Evolutionary conservation across 2,888 invertebrate genomes (phyloP).

Genomic region (Tetheella fluctuosa): DNA sequence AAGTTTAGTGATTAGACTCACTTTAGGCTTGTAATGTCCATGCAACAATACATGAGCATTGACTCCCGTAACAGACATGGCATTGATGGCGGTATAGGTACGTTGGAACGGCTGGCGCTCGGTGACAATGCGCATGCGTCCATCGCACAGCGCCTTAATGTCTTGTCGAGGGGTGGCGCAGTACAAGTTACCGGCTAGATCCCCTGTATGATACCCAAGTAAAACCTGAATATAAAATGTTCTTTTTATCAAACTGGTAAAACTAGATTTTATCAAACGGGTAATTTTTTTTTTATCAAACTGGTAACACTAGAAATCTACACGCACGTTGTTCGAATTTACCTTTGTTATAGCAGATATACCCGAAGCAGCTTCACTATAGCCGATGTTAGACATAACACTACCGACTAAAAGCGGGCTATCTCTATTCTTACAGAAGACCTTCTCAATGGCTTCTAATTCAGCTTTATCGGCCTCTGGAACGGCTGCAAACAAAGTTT

Average conservation of each 20-base stretch:
- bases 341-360: constrained; percentile 85
- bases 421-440: constrained; percentile 81
- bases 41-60: constrained; percentile 58
- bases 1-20: constrained; percentile 22
- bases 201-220: constrained; percentile 86
- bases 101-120: constrained; percentile 83
- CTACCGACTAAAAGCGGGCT: constrained; percentile 84
- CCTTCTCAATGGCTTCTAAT: constrained; percentile 84
- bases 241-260: neutral
- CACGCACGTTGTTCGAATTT: neutral
- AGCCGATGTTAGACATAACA: constrained; percentile 78
- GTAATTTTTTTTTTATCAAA: too few relatives aligned
- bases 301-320: too few relatives aligned
- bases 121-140: constrained; percentile 83
- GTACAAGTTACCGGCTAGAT: constrained; percentile 89
- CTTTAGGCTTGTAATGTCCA: constrained; percentile 57
- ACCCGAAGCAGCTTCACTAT: constrained; percentile 71
- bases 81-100: constrained; percentile 62
- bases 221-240: constrained; percentile 49
- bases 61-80: constrained; percentile 54
- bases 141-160: constrained; percentile 73
- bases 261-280: too few relatives aligned
- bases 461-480: constrained; percentile 86
- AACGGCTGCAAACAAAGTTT: constrained; percentile 52
- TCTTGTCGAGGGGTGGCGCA: constrained; percentile 82